These are phyloP conservation scores for Malthinus flaveolus DNA, from an alignment of 2,888 invertebrate species.

Conservation along the genomic window DNA sequence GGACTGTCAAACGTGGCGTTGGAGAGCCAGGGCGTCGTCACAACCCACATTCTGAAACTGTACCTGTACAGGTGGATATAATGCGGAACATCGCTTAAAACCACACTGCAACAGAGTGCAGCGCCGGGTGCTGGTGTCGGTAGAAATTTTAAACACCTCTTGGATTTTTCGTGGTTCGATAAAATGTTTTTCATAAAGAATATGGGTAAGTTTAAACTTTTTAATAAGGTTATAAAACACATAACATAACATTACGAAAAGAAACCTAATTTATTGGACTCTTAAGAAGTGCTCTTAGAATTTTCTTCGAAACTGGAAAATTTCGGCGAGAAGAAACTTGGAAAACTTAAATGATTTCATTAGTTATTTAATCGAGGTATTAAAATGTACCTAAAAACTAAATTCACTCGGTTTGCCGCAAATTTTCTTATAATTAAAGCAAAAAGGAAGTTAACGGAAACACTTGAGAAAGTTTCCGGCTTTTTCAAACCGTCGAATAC, in stretches of 20 bases:
- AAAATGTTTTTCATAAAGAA: constrained; percentile 34
- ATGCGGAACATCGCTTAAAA: constrained; percentile 28
- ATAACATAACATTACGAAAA: too few species aligned
- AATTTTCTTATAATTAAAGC: constrained; percentile 9
- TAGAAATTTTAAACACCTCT: constrained; percentile 19
- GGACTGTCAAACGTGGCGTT: constrained; percentile 52
- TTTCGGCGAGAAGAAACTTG: background rate
- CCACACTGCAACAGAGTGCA: constrained; percentile 15
- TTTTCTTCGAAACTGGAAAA: too few species aligned
- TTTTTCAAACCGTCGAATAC: constrained; percentile 22
- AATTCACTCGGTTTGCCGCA: background rate
- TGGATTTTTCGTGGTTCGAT: constrained; percentile 21
- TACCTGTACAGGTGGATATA: constrained; percentile 47
- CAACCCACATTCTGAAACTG: constrained; percentile 42
- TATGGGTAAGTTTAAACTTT: constrained; percentile 34
- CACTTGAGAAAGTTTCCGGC: constrained; percentile 9
- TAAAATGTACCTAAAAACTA: too few species aligned
- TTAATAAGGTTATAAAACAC: constrained; percentile 1
- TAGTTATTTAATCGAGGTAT: too few species aligned
- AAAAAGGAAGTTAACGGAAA: constrained; percentile 7
- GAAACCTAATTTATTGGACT: background rate
- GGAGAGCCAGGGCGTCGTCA: constrained; percentile 52
- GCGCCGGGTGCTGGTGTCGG: constrained; percentile 19
- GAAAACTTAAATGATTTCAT: background rate
- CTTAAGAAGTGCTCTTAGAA: background rate